phyloP scores from a whole-genome alignment of 2,888 invertebrate species.

The Acheta domesticus region DNA sequence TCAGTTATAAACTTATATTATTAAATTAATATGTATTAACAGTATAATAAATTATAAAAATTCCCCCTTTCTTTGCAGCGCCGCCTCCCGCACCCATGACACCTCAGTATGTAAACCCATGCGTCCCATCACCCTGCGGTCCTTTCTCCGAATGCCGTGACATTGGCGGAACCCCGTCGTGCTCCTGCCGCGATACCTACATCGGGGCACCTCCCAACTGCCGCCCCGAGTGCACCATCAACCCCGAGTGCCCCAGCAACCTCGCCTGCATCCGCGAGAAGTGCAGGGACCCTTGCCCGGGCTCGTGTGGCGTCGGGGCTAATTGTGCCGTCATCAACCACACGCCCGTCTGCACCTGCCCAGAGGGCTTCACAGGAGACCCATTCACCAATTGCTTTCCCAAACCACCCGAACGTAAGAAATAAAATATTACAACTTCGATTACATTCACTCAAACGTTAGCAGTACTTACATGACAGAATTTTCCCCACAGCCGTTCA shows the following conservation, averaged over 20 bases:
- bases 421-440: neutral
- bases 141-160: conserved; percentile 64
- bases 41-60: too few relatives aligned
- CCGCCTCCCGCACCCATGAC: conserved; percentile 33
- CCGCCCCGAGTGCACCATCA: conserved; percentile 69
- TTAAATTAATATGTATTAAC: too few relatives aligned
- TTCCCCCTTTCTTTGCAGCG: conserved; percentile 26
- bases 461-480: conserved; percentile 50
- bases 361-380: conserved; percentile 68
- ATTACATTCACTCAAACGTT: neutral
- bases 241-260: conserved; percentile 68
- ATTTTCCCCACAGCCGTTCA: conserved; percentile 64
- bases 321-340: conserved; percentile 72
- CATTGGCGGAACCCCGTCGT: conserved; percentile 41
- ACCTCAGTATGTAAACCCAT: conserved; percentile 48
- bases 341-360: conserved; percentile 72
- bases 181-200: conserved; percentile 46
- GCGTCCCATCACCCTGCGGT: conserved; percentile 76
- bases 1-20: too few relatives aligned
- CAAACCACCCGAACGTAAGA: conserved; percentile 57
- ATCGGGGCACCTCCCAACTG: conserved; percentile 54
- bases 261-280: conserved; percentile 69
- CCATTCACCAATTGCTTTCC: conserved; percentile 67
- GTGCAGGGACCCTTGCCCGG: conserved; percentile 73
- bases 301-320: conserved; percentile 70